Evolutionary conservation across 2,888 invertebrate genomes (phyloP).

Genomic region (Odontomyia ornata): DNA sequence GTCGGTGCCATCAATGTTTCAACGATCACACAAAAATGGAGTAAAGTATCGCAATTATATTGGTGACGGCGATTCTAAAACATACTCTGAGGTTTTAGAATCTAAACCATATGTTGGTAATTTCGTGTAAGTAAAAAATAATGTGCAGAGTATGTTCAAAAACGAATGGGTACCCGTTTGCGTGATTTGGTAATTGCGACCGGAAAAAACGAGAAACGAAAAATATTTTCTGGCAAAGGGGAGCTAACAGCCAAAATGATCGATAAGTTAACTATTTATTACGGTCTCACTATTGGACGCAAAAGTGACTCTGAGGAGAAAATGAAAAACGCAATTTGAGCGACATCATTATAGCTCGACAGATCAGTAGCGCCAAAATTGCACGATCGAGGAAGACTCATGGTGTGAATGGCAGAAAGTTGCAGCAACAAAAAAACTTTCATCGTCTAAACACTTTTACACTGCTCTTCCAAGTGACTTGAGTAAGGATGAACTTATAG

Average conservation of each 20-base stretch:
- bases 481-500: constrained; percentile 3
- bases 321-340: constrained; percentile 39
- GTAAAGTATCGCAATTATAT: constrained; percentile 45
- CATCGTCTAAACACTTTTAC: neutral
- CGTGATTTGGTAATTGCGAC: constrained; percentile 39
- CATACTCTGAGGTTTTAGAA: neutral
- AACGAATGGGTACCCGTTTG: constrained; percentile 52
- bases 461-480: constrained; percentile 17
- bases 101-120: too few relatives aligned
- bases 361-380: constrained; percentile 25
- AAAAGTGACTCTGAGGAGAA: constrained; percentile 45
- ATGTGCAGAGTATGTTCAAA: constrained; percentile 43
- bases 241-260: constrained; percentile 11
- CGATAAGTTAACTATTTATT: constrained; percentile 47
- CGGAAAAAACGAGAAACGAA: neutral
- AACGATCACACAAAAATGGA: constrained; percentile 47
- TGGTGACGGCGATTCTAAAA: constrained; percentile 6
- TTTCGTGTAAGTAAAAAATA: neutral
- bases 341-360: constrained; percentile 41
- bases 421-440: neutral
- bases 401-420: constrained; percentile 31
- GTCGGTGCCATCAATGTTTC: constrained; percentile 52
- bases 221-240: neutral
- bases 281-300: constrained; percentile 46
- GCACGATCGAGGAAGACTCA: constrained; percentile 34